Percentiles rank a stretch among this genome's conserved stretches.
Conservation (phyloP, 2,888 invertebrate genomes). For the Hydraecia micacea region DNA sequence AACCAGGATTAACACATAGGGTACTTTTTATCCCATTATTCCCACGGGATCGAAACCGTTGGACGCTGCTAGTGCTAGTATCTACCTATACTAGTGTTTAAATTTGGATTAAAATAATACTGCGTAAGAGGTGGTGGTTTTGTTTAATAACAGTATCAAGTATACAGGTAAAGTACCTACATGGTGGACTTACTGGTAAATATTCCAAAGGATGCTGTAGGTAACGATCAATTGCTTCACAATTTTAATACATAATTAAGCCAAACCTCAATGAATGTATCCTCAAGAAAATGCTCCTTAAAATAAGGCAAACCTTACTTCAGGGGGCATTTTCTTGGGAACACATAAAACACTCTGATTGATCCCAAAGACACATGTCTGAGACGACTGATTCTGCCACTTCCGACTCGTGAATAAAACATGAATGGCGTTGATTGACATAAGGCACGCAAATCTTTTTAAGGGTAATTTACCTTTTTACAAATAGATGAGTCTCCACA, state of each 20-base stretch:
- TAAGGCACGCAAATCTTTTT: background rate
- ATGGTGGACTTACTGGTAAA: background rate
- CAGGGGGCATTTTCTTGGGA: background rate
- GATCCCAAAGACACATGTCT: background rate
- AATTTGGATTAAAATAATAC: background rate
- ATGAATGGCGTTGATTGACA: constrained; percentile 12
- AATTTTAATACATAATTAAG: background rate
- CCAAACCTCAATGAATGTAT: background rate
- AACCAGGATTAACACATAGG: too few relatives aligned
- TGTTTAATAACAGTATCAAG: background rate
- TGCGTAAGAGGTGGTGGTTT: background rate
- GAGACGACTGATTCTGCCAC: background rate
- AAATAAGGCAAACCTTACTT: background rate
- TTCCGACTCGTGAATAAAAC: background rate
- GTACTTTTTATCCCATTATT: too few relatives aligned
- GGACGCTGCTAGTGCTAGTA: too few relatives aligned
- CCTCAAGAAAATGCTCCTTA: too few relatives aligned
- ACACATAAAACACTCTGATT: background rate
- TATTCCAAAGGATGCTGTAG: background rate
- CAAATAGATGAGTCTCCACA: background rate
- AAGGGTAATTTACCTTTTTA: background rate
- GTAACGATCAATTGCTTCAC: background rate
- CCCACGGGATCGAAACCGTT: too few relatives aligned
- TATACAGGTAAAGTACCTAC: background rate
- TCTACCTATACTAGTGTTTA: background rate